Conservation (phyloP, 2,888 invertebrate genomes). For the Morpho deidamia region DNA sequence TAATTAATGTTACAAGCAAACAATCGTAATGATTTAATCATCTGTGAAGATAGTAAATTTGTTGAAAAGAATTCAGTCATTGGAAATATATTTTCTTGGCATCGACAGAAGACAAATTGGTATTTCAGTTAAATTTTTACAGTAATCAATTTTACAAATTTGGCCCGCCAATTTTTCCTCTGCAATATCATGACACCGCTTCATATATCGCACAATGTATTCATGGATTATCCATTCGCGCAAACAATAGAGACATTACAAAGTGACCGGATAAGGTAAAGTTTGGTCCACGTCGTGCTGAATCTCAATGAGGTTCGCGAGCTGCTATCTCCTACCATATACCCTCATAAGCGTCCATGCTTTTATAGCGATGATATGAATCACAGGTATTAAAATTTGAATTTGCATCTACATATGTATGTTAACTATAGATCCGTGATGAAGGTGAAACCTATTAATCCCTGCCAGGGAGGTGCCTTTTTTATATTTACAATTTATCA, state of each 20-base stretch:
- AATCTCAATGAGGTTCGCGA: conserved; percentile 59
- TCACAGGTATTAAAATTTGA: conserved; percentile 47
- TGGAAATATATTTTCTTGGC: no score
- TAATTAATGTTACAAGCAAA: conserved; percentile 8
- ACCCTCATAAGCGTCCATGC: conserved; percentile 45
- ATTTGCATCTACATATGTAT: conserved; percentile 39
- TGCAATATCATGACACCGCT: neutral
- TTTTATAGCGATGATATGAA: conserved; percentile 46
- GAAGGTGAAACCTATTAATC: no score
- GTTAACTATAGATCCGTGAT: no score
- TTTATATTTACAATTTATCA: no score
- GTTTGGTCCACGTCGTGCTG: conserved; percentile 59
- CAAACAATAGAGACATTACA: conserved; percentile 72
- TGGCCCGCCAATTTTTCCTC: neutral
- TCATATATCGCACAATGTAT: conserved; percentile 22
- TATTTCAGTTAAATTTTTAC: no score
- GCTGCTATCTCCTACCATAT: conserved; percentile 31
- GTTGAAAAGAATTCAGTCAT: neutral
- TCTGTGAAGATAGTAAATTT: neutral
- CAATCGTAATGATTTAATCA: conserved; percentile 1
- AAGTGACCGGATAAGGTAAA: conserved; percentile 63
- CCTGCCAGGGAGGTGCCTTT: no score
- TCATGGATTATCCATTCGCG: conserved; percentile 52
- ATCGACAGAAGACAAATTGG: neutral
- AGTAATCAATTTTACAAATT: neutral